These are phyloP conservation scores for Megathymus violae DNA, from an alignment of 1,140 invertebrate species.

Conservation along the genomic window DNA sequence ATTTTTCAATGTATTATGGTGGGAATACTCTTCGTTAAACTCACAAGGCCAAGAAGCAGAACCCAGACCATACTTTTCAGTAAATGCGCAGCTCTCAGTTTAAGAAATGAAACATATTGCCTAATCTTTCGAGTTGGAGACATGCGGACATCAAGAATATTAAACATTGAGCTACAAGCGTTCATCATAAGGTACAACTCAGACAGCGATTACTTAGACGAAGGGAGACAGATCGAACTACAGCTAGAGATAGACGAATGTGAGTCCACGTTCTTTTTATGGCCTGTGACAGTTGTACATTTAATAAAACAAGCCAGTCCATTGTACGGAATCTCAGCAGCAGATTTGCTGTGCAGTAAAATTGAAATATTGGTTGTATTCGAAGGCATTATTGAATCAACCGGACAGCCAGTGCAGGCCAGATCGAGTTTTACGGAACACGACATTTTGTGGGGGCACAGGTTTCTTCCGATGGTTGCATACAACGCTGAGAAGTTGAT, in stretches of 20 bases:
- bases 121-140: slow-evolving; percentile 97
- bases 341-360: slow-evolving; percentile 89
- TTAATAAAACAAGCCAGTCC: slow-evolving; percentile 89
- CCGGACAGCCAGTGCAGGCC: slow-evolving; percentile 86
- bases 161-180: slow-evolving; percentile 93
- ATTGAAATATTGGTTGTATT: slow-evolving; percentile 91
- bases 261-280: slow-evolving; percentile 91
- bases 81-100: slow-evolving; percentile 92
- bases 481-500: slow-evolving; percentile 91
- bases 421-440: slow-evolving; percentile 87
- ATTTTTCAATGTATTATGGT: slow-evolving; percentile 92
- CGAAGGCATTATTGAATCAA: slow-evolving; percentile 89
- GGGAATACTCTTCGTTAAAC: slow-evolving; percentile 93
- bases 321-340: slow-evolving; percentile 91
- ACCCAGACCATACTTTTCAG: slow-evolving; percentile 96
- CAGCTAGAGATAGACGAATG: slow-evolving; percentile 90
- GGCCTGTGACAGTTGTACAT: slow-evolving; percentile 93
- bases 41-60: slow-evolving; percentile 96
- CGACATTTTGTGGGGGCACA: slow-evolving; percentile 90
- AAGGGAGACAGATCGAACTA: slow-evolving; percentile 88
- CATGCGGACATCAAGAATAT: slow-evolving; percentile 96
- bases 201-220: slow-evolving; percentile 87
- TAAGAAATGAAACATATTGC: slow-evolving; percentile 92
- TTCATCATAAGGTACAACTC: slow-evolving; percentile 90
- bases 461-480: slow-evolving; percentile 88